Evolutionary conservation across 2,113 vertebrate species (phyloP), one percentile per base, ranked within the genome.

Genomic region (Trichechus manatus): DNA sequence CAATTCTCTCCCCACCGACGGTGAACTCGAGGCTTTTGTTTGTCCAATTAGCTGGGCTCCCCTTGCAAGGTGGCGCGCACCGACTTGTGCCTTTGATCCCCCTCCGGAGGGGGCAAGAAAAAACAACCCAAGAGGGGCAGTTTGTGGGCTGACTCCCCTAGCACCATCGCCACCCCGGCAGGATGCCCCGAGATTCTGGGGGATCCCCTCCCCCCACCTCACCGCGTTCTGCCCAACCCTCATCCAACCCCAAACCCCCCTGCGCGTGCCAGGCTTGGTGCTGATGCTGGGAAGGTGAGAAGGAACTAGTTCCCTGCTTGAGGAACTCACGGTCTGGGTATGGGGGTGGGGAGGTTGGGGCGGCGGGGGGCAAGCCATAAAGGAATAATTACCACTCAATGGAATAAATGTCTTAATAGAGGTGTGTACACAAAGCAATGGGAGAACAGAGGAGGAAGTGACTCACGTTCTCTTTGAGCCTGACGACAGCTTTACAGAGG

Each of bases 61-160:
- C 31, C 42, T 20, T 0, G n/a, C 4, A 23, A 14, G 77, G 94
- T 11, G 1, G 3, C n/a, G 13, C 0, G 22, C 42, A 5, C 23
- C 6, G 0, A 0, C n/a, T 13, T 0, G 66, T 0, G 42, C 29
- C 2, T 1, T 29, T 5, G 53, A 6, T 22, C 64, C 22, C 31
- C 61, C 23, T n/a, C 1, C 1, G 83, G 91, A 61, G 27, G 50
- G 9, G 0, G 4, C 19, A 5, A 66, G 70, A 59, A 13, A 53
- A 72, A 84, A 87, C n/a, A 5, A 1, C 19, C 0, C 1, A 0
- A 13, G 68, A 33, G 36, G 77, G 33, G 63, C 0, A 3, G 33
- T 14, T 75, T 1, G 0, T 7, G 92, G 31, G 86, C 64, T 80
- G 31, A n/a, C 27, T 63, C 23, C 36, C 72, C 61, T 33, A 9